Evolutionary conservation across 2,113 vertebrate genomes (phyloP), one percentile per base, ranked within the genome.

Genomic region (Takifugu flavidus): DNA sequence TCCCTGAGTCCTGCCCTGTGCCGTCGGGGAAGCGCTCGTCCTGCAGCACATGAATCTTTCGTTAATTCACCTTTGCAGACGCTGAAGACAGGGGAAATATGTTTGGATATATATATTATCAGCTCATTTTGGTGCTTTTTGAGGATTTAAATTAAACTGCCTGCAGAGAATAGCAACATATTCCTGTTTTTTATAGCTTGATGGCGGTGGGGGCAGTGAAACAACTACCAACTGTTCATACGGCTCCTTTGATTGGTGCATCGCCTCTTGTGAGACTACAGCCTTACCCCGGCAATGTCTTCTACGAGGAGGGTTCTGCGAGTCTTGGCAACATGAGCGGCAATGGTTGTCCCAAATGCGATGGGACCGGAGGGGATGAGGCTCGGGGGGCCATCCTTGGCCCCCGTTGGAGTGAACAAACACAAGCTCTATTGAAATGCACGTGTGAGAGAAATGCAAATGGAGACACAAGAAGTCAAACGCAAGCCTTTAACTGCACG

Each of bases 301-400:
- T 98, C 95, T 69, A 98, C 93, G 34, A 99, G 91, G 78, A 98
- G 70, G 2, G 95, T 98, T 86, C 93, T 96, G 78, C 91, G 92
- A 75, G 93, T 94, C 91, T 96, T 98, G 90, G 97, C 96, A 90
- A 99, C 97, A 45, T 98, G 93, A 74, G 96, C 96, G 75, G 97
- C 94, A 77, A 95, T 88, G 70, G 96, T 98, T 62, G 95, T 95
- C 74, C 96, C 95, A 75, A 93, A 94, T 45, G 92, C 86, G 44
- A 98, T 93, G 70, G 95, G 95, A 53, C 95, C 95, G 5, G 91
- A 94, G 25, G 95, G 95, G 81, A 94, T 89, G 80, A 98, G 94
- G 60, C 84, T 89, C 15, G 95, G 94, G 52, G 92, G 91, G 57
- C 94, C 95, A 73, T 95, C 95, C 80, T 95, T 98, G 65, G 92